Base-by-base conservation (phyloP, 2,888 invertebrate species). In the Drosophila trichaetosa region DNA sequence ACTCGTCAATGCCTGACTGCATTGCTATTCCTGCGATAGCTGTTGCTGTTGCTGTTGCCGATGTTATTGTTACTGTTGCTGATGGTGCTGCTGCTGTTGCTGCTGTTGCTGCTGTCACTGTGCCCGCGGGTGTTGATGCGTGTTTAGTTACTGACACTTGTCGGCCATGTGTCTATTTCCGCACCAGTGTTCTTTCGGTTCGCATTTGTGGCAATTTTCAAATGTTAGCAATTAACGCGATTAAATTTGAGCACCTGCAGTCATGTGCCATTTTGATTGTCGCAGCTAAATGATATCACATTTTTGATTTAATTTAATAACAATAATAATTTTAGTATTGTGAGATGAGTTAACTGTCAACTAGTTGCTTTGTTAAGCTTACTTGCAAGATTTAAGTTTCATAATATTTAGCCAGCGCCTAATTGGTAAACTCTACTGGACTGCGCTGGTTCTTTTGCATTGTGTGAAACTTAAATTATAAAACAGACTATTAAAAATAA, bases 121-220 rank as follows among this genome's bases (percentile, higher is more conserved):
- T 27, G 40, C 52, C 63, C 56, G 64, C 60, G 53, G 61, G 74
- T 61, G 69, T 63, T 70, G 74, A 74, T 80, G 80, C 64, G 80
- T 78, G 78, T 69, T 77, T 48, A 80, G 79, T 71, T 69, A 65
- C 77, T 53, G 80, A 67, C 79, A 80, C 78, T 80, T 80, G 80
- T 65, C 67, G 58, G 54, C 64, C 71, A 61, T 38, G 33, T 62
- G 51, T 60, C 74, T 52, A 46, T 49, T 29, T 27, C 24, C 38
- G 34, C 59, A 36, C 27, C 60, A 16, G 16, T 57, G 57, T 53
- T 52, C 52, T 63, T 63, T 51, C 48, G 56, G 66, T 24, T 72
- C 40, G 33, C 56, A 38, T 63, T 36, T 42, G 24, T 46, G 53
- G 29, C 57, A 63, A 52, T 58, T 62, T 64, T 61, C 61, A 61